These are phyloP conservation scores for Discoglossus pictus DNA, from an alignment of 2,797 vertebrate species.

Conservation along the genomic window DNA sequence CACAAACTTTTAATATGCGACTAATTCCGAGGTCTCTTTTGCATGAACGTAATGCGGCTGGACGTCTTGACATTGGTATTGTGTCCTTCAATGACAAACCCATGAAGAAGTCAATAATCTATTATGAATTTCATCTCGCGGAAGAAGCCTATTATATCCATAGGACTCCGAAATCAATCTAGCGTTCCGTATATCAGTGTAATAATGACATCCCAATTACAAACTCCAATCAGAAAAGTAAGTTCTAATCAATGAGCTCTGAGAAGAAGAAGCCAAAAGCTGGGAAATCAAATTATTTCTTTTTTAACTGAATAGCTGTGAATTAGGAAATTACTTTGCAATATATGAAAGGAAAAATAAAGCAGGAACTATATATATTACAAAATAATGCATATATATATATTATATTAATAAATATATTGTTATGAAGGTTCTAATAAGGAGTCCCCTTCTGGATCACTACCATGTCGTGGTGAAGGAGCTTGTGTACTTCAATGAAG, in stretches of 20 bases:
- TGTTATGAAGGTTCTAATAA: no score
- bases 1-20: conserved; percentile 71
- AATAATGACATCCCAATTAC: conserved; percentile 80
- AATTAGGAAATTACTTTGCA: conserved; percentile 9
- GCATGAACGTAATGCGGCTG: conserved; percentile 77
- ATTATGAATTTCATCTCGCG: conserved; percentile 88
- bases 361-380: no score
- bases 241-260: conserved; percentile 74
- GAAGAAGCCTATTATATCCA: conserved; percentile 75
- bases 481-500: no score
- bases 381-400: no score
- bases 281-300: conserved; percentile 47
- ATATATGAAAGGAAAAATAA: no score
- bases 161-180: conserved; percentile 77
- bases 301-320: conserved; percentile 1
- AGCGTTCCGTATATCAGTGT: conserved; percentile 79
- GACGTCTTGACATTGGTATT: conserved; percentile 77
- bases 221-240: conserved; percentile 73
- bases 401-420: no score
- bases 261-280: conserved; percentile 68
- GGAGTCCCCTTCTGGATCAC: no score
- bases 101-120: conserved; percentile 77
- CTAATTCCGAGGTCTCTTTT: conserved; percentile 76
- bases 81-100: conserved; percentile 76
- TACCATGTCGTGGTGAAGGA: no score